phyloP scores from a whole-genome alignment of 30 jellyfish, hydroid and myxozoan species.

The Sanderia malayensis region DNA sequence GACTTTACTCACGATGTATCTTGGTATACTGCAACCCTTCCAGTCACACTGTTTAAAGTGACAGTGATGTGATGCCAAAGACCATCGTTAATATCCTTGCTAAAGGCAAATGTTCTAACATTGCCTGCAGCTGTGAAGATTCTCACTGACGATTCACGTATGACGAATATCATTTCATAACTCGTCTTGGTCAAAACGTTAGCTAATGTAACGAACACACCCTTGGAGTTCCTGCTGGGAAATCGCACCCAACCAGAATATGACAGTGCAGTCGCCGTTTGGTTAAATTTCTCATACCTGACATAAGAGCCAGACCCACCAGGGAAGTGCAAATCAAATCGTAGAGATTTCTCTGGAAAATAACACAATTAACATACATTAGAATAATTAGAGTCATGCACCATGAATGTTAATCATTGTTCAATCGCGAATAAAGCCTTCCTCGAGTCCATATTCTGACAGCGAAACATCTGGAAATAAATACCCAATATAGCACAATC shows the following conservation, averaged over 20 bases:
- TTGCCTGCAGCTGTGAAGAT: slow-evolving; percentile 12
- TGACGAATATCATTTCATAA: slow-evolving; percentile 18
- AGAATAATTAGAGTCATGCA: no score
- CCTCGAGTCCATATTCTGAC: no score
- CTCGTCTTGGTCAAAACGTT: not conserved
- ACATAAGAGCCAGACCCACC: slow-evolving; percentile 81
- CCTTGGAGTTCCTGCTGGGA: slow-evolving; percentile 31
- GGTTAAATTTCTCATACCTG: slow-evolving; percentile 22
- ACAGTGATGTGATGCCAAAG: slow-evolving; percentile 69
- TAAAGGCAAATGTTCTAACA: slow-evolving; percentile 17
- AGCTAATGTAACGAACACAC: slow-evolving; percentile 21
- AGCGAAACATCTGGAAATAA: no score
- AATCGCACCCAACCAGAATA: slow-evolving; percentile 69
- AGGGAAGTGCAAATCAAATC: slow-evolving; percentile 70
- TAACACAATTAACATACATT: no score
- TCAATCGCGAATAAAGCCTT: no score
- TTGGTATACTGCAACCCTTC: slow-evolving; percentile 14
- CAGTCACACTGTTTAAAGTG: slow-evolving; percentile 30
- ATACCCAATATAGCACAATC: no score
- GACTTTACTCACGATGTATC: slow-evolving; percentile 38
- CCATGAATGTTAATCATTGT: no score
- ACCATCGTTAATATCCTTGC: slow-evolving; percentile 49
- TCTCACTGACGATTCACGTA: slow-evolving; percentile 12
- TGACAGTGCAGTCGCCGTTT: slow-evolving; percentile 24
- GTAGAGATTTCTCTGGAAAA: slow-evolving; percentile 68